Percentiles rank a stretch among this genome's conserved stretches.
phyloP scores from a whole-genome alignment of 2,113 vertebrate species.

The Cygnus atratus region DNA sequence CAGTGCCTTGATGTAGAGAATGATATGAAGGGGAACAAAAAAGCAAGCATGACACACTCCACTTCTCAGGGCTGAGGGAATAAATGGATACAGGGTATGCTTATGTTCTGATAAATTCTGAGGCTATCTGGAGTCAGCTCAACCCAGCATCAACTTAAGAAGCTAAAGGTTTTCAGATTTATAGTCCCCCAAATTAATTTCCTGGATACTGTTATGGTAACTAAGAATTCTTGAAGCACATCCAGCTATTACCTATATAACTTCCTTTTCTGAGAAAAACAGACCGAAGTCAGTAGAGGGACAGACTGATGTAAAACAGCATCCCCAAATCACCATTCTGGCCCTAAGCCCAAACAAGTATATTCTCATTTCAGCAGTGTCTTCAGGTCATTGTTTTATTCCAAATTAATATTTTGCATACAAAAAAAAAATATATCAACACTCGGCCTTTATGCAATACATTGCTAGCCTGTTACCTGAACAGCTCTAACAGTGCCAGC shows the following conservation, averaged over 20 bases:
- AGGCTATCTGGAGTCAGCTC: not conserved
- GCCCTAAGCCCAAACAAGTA: not conserved
- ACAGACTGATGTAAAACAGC: not conserved
- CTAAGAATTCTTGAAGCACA: not conserved
- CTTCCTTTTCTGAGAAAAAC: not conserved
- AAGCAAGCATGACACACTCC: not conserved
- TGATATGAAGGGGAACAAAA: not conserved
- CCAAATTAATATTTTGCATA: not conserved
- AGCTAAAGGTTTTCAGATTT: not conserved
- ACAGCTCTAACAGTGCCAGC: not conserved
- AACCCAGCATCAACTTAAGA: not conserved
- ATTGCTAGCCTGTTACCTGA: not conserved
- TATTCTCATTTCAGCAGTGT: not conserved
- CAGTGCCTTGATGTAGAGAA: not conserved
- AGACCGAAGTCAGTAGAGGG: not conserved
- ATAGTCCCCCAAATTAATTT: not conserved
- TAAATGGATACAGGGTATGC: not conserved
- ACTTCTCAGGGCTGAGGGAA: not conserved
- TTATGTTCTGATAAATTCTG: constrained; percentile 11
- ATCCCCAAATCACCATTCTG: not conserved
- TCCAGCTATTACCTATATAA: not conserved
- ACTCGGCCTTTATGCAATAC: not conserved
- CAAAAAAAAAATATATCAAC: not conserved
- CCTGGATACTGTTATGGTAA: not conserved
- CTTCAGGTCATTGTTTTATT: not conserved